Percentiles rank a stretch among this genome's conserved stretches.
These are phyloP conservation scores for Amazona guildingii DNA, from an alignment of 2,113 vertebrate species.

Conservation along the genomic window DNA sequence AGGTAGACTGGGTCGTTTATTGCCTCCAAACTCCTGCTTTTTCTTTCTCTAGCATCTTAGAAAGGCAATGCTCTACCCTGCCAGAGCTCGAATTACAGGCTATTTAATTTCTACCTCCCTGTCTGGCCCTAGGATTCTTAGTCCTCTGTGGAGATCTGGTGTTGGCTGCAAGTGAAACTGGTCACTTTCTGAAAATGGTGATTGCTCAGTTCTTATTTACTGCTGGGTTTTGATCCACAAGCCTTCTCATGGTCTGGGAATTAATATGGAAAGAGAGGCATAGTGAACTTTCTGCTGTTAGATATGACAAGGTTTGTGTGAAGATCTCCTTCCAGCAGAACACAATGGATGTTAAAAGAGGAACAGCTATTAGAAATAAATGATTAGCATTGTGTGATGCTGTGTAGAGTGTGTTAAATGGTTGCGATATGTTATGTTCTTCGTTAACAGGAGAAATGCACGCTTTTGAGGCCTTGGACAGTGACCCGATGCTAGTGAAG, in stretches of 20 bases:
- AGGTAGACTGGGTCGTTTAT: background rate
- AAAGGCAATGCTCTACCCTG: background rate
- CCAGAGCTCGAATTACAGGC: background rate
- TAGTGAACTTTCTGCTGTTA: background rate
- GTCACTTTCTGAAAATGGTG: background rate
- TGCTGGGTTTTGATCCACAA: background rate
- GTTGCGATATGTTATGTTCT: background rate
- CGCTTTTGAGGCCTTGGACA: conserved; percentile 88
- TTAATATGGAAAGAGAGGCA: background rate
- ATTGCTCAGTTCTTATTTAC: background rate
- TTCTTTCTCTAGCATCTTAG: background rate
- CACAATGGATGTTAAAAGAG: background rate
- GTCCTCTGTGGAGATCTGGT: background rate
- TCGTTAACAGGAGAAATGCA: conserved; percentile 76
- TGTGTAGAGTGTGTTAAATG: background rate
- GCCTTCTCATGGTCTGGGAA: background rate
- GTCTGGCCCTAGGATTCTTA: background rate
- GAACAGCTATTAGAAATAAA: background rate
- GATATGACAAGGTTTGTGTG: background rate
- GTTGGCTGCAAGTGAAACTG: background rate
- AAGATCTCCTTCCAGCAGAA: background rate
- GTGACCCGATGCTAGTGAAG: conserved; percentile 81
- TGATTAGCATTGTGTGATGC: background rate
- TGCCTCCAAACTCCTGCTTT: background rate
- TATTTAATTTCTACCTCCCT: background rate